Evolutionary conservation across 1,140 invertebrate genomes (phyloP), one percentile per base, ranked within the genome.

Genomic region (Thaumetopoea pityocampa): DNA sequence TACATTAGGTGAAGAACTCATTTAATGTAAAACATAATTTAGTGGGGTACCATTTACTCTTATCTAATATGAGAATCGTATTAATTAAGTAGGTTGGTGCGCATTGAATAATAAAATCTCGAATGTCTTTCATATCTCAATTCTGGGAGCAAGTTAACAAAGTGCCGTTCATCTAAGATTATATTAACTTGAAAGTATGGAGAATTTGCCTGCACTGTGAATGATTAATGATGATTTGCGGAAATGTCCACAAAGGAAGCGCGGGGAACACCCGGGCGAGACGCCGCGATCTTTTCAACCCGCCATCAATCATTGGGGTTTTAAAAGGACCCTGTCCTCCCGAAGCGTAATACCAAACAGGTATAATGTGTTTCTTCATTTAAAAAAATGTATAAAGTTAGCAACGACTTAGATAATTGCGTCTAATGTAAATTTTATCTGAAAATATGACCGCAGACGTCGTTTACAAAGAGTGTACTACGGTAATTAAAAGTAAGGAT

Each of bases 151-250:
- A n/a, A n/a, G n/a, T n/a, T n/a, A n/a, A n/a, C n/a, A n/a, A n/a
- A n/a, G n/a, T n/a, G 6, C 5, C 4, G 23, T 22, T 8, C 20
- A 37, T 29, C 14, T 20, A 20, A 19, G 16, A 29, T 17, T 19
- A 8, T 20, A 40, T n/a, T 29, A 20, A n/a, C n/a, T n/a, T 20
- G 5, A 20, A 36, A 4, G 30, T 12, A 32, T 29, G 19, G 3
- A 6, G 18, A 46, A 47, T 47, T 47, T 38, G 44, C 40, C 44
- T 38, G 11, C 32, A n/a, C 17, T n/a, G 20, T 4, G 20, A 22
- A 38, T 47, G 44, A 47, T 47, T 47, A 38, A 47, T 47, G 44
- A 27, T 24, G 15, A 32, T 36, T 40, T 33, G 28, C 6, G 29
- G 34, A 46, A 47, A 33, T 33, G 27, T 40, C 29, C 27, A 24